phyloP scores from a whole-genome alignment of 2,888 invertebrate genomes.

The Xylota segnis region DNA sequence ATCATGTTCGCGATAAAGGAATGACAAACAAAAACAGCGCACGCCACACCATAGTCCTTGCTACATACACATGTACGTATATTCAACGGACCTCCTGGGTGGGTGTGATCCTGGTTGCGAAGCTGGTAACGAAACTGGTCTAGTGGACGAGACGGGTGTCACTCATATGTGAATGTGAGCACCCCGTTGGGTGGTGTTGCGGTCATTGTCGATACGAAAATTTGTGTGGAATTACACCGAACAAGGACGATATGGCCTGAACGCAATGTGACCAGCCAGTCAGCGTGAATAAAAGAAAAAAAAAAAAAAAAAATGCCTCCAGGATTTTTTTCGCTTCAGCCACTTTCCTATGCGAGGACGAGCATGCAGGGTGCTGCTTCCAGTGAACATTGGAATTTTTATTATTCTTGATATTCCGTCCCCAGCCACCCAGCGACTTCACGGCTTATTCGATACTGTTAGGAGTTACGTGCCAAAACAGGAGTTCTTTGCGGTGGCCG shows the following conservation, averaged over 20 bases:
- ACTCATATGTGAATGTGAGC: conserved; percentile 29
- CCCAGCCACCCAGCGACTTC: neutral
- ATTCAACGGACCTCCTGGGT: conserved; percentile 18
- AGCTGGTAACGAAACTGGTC: conserved; percentile 15
- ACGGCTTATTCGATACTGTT: conserved; percentile 14
- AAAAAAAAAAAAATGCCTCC: conserved; percentile 27
- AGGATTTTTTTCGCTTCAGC: conserved; percentile 32
- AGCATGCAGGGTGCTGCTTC: conserved; percentile 17
- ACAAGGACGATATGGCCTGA: neutral
- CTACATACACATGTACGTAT: neutral
- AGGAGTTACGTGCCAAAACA: conserved; percentile 46
- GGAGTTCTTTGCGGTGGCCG: conserved; percentile 28
- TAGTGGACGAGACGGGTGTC: conserved; percentile 19
- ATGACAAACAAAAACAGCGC: conserved; percentile 60
- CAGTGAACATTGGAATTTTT: conserved; percentile 15
- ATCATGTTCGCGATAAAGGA: conserved; percentile 72
- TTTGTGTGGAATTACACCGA: conserved; percentile 2
- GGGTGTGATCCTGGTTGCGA: conserved; percentile 26
- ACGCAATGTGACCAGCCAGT: conserved; percentile 7
- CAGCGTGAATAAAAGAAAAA: too few species aligned
- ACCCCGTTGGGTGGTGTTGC: neutral
- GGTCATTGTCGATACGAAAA: conserved; percentile 5
- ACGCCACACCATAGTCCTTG: conserved; percentile 39
- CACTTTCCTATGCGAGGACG: conserved; percentile 2
- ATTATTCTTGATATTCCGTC: conserved; percentile 9